Evolutionary conservation across 2,113 vertebrate species (phyloP), one percentile per base, ranked within the genome.

Genomic region (Takifugu flavidus): DNA sequence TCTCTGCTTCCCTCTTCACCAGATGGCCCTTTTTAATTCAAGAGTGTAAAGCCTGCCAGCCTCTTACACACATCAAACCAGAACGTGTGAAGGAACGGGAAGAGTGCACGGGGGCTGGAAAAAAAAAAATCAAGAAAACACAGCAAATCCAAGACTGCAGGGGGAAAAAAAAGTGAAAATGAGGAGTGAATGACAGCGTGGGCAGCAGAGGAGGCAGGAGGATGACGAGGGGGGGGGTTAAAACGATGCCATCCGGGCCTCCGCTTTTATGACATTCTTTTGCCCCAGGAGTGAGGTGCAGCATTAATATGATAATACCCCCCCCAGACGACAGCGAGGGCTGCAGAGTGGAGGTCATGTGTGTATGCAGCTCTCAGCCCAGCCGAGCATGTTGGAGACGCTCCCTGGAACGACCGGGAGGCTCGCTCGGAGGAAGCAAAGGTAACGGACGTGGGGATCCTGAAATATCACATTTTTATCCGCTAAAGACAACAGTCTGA

Each of bases 21-120:
- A 90, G 87, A 88, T 89, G 86, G 86, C 74, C 72, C 80, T 84
- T 86, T 89, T 86, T 84, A 85, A 89, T 85, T 85, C 83, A 80
- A 82, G 70, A 80, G 65, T 43, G 44, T 72, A 70, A 76, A 83
- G 68, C 79, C 70, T 87, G 78, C 82, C 87, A 87, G 70, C 75
- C 70, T 81, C 79, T 83, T 77, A 61, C 78, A 86, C 87, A 86
- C 80, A 80, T 87, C 79, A 80, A 70, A 84, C 70, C 72, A 85
- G 65, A 77, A 70, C 66, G 81, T 79, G 82, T 67, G 74, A 82
- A 87, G 78, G 82, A 59, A 73, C 75, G 74, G 70, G 53, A 69
- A 72, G 62, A 66, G 61, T 54, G 47, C 60, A 47, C 27, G 29
- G 50, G 50, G 44, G 70, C 3, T 6, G 15, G 15, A 53, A 57